A percentile compares a stretch with the other conserved stretches of the same genome.
Conservation (phyloP, 1,140 invertebrate species). For the Aphidius ervi region DNA sequence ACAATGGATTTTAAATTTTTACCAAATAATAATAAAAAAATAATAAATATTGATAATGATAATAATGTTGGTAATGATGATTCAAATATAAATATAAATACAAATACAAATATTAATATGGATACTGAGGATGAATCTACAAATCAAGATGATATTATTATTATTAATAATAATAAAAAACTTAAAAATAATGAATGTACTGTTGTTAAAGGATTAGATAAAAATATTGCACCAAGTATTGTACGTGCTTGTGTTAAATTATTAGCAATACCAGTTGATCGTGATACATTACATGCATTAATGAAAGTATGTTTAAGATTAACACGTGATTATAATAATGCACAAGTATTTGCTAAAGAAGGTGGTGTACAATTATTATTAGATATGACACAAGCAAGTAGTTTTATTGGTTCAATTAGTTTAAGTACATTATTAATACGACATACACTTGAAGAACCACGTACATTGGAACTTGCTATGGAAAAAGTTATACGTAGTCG, state of each 20-base stretch:
- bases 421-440: slow-evolving; percentile 78
- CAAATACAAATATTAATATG: slow-evolving; percentile 49
- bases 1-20: slow-evolving; percentile 62
- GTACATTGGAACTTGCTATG: slow-evolving; percentile 73
- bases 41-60: slow-evolving; percentile 36
- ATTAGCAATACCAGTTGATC: slow-evolving; percentile 67
- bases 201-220: slow-evolving; percentile 45
- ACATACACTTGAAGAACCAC: slow-evolving; percentile 78
- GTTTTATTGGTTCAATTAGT: slow-evolving; percentile 75
- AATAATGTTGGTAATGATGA: slow-evolving; percentile 41
- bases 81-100: no score
- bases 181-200: slow-evolving; percentile 34
- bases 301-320: slow-evolving; percentile 74
- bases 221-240: slow-evolving; percentile 44
- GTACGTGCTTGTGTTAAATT: slow-evolving; percentile 65
- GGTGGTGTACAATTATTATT: slow-evolving; percentile 73
- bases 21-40: slow-evolving; percentile 5
- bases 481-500: slow-evolving; percentile 74
- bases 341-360: slow-evolving; percentile 69
- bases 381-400: slow-evolving; percentile 66
- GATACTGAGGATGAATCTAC: slow-evolving; percentile 43
- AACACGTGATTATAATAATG: slow-evolving; percentile 73
- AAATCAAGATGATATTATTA: slow-evolving; percentile 18
- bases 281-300: slow-evolving; percentile 74
- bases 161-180: no score